Evolutionary conservation across 2,113 vertebrate species (phyloP).

Genomic region (Ammodytes marinus): DNA sequence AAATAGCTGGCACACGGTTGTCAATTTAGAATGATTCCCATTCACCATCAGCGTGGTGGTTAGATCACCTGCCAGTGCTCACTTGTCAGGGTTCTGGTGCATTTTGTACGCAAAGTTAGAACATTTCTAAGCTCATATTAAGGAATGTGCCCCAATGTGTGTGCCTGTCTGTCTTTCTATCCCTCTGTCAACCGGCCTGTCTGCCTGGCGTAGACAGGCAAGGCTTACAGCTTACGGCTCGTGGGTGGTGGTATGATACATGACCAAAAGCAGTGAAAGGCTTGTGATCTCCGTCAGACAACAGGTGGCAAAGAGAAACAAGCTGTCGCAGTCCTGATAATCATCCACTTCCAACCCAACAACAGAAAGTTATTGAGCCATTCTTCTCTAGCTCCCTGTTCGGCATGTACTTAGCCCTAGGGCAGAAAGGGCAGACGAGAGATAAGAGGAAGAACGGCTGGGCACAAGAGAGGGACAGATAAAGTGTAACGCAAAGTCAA

Average conservation of each 20-base stretch:
- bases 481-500: slow-evolving; percentile 36
- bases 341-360: slow-evolving; percentile 56
- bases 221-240: slow-evolving; percentile 1
- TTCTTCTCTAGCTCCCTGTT: slow-evolving; percentile 50
- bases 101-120: no score
- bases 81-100: no score
- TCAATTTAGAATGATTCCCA: no score
- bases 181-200: slow-evolving; percentile 6
- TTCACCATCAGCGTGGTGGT: no score
- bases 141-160: no score
- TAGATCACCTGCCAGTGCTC: no score
- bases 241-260: slow-evolving; percentile 31
- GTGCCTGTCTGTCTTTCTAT: slow-evolving; percentile 2
- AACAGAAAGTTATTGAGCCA: slow-evolving; percentile 67
- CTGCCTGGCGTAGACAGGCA: not conserved
- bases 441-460: slow-evolving; percentile 50
- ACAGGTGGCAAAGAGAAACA: slow-evolving; percentile 32
- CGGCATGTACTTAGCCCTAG: slow-evolving; percentile 32
- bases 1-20: no score
- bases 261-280: slow-evolving; percentile 35
- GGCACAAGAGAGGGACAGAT: slow-evolving; percentile 19
- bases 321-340: slow-evolving; percentile 59
- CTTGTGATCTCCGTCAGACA: slow-evolving; percentile 46
- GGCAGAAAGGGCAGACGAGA: slow-evolving; percentile 43
- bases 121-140: no score